phyloP scores from a whole-genome alignment of 2,113 vertebrate species.

The Grantiella picta region DNA sequence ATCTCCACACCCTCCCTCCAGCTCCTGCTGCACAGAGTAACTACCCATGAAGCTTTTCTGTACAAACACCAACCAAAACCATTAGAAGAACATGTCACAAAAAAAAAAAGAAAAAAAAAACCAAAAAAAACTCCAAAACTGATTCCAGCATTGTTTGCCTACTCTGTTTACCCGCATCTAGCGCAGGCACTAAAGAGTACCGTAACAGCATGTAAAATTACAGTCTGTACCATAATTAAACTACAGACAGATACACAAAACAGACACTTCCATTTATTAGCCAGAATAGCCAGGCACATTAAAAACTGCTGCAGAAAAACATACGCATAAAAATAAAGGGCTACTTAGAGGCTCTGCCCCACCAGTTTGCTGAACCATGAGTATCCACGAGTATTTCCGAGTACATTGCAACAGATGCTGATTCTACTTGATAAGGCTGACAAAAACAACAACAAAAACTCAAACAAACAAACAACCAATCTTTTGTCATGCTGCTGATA shows the following conservation, averaged over 20 bases:
- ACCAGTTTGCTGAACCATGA: neutral
- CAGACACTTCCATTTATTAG: neutral
- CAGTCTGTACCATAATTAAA: neutral
- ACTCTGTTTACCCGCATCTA: accelerated
- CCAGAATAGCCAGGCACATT: neutral
- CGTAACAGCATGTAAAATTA: neutral
- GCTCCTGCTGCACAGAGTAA: neutral
- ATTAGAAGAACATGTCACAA: neutral
- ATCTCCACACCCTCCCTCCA: no score
- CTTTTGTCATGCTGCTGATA: neutral
- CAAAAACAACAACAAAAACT: neutral
- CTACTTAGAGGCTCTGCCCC: neutral
- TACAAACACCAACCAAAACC: neutral
- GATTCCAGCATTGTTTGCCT: neutral
- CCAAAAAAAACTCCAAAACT: neutral
- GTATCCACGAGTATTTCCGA: accelerated
- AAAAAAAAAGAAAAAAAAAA: neutral
- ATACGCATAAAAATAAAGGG: accelerated
- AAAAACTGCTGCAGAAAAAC: neutral
- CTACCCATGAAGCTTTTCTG: accelerated
- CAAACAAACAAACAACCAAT: neutral
- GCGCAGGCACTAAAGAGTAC: neutral
- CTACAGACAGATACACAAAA: accelerated
- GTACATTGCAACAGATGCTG: neutral
- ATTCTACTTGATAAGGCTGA: neutral